Percentiles rank a stretch among this genome's conserved stretches.
These are phyloP conservation scores for Lithophane ornitopus DNA, from an alignment of 2,888 invertebrate genomes.

Conservation along the genomic window DNA sequence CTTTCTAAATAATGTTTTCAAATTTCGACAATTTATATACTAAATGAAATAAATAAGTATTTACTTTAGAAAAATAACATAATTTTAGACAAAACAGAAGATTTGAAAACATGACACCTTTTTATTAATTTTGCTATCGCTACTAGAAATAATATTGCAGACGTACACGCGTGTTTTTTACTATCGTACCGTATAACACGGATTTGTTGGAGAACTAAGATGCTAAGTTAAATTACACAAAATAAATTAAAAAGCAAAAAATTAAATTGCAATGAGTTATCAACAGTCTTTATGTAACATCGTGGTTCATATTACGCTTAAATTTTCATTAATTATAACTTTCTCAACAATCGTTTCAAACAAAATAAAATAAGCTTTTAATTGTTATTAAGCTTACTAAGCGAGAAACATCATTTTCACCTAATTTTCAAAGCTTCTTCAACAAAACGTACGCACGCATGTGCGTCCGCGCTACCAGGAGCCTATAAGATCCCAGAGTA, in stretches of 20 bases:
- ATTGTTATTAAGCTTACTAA: neutral
- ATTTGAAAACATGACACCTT: constrained; percentile 51
- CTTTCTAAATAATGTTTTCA: constrained; percentile 59
- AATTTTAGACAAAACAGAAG: neutral
- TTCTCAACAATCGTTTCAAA: neutral
- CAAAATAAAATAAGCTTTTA: neutral
- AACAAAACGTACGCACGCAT: constrained; percentile 9
- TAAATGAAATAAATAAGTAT: neutral
- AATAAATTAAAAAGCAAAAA: neutral
- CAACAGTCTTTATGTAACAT: too few species aligned
- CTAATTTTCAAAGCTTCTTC: neutral
- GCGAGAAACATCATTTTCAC: neutral
- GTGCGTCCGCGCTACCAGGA: constrained; percentile 41
- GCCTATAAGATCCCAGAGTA: neutral
- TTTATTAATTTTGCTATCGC: constrained; percentile 54
- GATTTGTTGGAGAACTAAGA: neutral
- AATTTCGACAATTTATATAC: constrained; percentile 1
- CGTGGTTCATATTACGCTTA: neutral
- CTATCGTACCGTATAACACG: neutral
- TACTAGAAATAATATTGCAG: constrained; percentile 38
- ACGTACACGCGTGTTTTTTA: constrained; percentile 48
- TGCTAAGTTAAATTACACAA: neutral
- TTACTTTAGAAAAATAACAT: neutral
- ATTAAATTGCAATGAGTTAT: neutral
- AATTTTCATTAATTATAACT: neutral